Conservation (phyloP, 1,140 invertebrate genomes). For the Apis dorsata region DNA sequence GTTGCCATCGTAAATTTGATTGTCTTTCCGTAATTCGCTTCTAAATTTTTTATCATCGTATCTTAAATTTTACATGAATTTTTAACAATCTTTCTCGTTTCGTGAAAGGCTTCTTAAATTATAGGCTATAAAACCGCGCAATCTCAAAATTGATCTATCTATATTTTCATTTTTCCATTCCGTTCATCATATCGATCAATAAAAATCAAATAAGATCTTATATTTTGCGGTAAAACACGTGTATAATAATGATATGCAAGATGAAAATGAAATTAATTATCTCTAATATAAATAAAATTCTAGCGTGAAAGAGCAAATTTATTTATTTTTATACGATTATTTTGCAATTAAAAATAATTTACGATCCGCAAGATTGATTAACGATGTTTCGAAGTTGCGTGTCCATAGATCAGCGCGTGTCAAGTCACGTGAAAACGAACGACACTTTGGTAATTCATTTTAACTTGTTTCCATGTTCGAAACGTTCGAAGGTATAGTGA, state of each 20-base stretch:
- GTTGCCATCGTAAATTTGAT: too few species aligned
- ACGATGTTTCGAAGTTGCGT: constrained; percentile 18
- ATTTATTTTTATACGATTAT: background rate
- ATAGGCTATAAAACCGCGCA: background rate
- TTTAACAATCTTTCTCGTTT: background rate
- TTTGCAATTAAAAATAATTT: constrained; percentile 33
- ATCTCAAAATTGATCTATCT: background rate
- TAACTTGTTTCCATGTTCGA: constrained; percentile 5
- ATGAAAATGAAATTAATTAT: too few species aligned
- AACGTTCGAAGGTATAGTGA: background rate
- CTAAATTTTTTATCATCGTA: background rate
- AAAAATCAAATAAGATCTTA: too few species aligned
- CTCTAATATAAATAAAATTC: too few species aligned
- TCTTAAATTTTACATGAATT: background rate
- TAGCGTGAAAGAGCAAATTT: too few species aligned
- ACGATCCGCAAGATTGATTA: background rate
- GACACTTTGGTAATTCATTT: constrained; percentile 31
- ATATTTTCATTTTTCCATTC: too few species aligned
- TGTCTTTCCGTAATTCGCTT: background rate
- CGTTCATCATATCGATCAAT: too few species aligned
- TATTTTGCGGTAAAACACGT: too few species aligned
- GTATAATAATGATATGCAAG: too few species aligned
- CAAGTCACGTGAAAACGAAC: constrained; percentile 14
- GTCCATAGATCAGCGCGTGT: constrained; percentile 22
- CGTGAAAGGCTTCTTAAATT: background rate